Evolutionary conservation across 2,888 invertebrate genomes (phyloP).

Genomic region (Phortica magna): DNA sequence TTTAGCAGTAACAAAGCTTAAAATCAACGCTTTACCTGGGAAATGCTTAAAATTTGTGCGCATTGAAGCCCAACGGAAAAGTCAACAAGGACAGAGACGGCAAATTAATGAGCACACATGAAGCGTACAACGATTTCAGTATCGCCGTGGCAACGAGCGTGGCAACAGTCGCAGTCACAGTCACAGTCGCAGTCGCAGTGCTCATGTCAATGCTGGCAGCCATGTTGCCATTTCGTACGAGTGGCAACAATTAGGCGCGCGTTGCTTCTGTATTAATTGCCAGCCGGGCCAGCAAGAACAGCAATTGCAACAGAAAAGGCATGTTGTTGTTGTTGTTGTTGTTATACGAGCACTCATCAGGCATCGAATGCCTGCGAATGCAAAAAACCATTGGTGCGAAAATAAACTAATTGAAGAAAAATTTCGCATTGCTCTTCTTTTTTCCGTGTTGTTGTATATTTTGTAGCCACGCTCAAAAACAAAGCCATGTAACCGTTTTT

Average conservation of each 20-base stretch:
- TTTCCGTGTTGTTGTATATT: too few species aligned
- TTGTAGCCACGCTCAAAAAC: constrained; percentile 17
- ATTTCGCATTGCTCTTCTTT: constrained; percentile 39
- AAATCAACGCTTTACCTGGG: not conserved
- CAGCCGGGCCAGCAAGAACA: not conserved
- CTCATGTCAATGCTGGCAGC: not conserved
- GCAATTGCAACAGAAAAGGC: not conserved
- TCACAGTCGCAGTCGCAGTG: not conserved
- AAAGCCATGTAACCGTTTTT: not conserved
- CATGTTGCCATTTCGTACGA: not conserved
- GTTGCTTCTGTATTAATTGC: constrained; percentile 2
- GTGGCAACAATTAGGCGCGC: constrained; percentile 22
- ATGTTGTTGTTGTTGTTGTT: not conserved
- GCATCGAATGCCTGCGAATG: not conserved
- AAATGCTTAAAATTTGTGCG: not conserved
- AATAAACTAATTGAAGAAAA: constrained; percentile 72
- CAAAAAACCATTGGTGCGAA: constrained; percentile 68
- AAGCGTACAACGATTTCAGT: not conserved
- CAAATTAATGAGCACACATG: not conserved
- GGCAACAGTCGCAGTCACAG: too few species aligned
- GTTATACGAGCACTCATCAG: not conserved
- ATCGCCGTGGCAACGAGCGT: not conserved
- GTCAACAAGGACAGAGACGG: not conserved
- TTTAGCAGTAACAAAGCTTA: not conserved
- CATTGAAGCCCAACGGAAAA: not conserved